Base-by-base conservation (phyloP, 2,888 invertebrate species). In the Pediacus dermestoides region DNA sequence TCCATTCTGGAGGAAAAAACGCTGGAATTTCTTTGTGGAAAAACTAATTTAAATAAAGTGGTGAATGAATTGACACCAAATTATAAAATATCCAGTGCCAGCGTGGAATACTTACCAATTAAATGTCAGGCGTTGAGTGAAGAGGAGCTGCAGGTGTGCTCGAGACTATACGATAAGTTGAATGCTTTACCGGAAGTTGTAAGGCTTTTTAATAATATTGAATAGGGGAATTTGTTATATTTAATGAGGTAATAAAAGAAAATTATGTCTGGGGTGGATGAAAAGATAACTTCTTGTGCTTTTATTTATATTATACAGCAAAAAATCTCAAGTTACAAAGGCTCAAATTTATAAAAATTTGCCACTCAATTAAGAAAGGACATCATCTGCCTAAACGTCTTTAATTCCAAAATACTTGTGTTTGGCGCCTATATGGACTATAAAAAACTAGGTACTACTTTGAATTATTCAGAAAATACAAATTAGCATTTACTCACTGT, bases 1-100 rank as follows among this genome's bases (percentile, higher is more conserved):
- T 71, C 72, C 53, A 58, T 77, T 35, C 39, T 72, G 1, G 67
- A 74, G 26, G 60, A 66, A 1, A 57, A 66, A 2, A 61, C 45
- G 16, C 66, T 75, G 10, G 58, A 81, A 74, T 85, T 85, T 58
- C 53, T 70, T 2, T 80, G 80, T 55, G 74, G 72, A 13, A 71
- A 77, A 9, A 45, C 60, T 0, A 62, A 69, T 30, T 56, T 81
- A 14, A 56, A 55, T 30, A 63, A 60, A 30, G 73, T 82, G 0
- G 73, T 70, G 41, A 66, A 57, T 8, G 65, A 67, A 28, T 61
- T 85, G 30, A 67, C 71, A 53, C 62, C 60, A 15, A 67, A 72
- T 4, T 79, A 80, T 55, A 58, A 58, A 8, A 55, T 80, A n/a
- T 42, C 61, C 18, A 68, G 68, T 42, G 66, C 70, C 3, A 73